Conservation (phyloP, 2,113 vertebrate genomes). For the Phasianus colchicus region DNA sequence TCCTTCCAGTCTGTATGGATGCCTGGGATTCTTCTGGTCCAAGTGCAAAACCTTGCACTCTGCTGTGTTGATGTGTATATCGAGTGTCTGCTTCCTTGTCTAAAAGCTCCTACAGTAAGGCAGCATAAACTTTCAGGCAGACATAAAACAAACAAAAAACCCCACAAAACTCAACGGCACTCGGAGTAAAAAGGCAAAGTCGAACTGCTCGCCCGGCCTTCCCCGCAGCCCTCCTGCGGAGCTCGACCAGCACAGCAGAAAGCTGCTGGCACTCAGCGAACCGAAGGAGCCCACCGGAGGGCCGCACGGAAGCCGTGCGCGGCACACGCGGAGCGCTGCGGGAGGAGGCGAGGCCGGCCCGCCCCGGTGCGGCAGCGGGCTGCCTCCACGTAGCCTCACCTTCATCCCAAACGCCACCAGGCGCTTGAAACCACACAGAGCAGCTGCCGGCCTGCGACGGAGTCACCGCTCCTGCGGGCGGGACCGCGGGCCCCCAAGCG, state of each 20-base stretch:
- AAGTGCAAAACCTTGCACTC: too few relatives aligned
- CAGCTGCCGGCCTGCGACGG: too few relatives aligned
- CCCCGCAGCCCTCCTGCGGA: neutral
- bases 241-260: neutral
- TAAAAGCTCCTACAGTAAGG: neutral
- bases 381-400: neutral
- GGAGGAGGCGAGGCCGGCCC: neutral
- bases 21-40: too few relatives aligned
- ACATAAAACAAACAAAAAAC: neutral
- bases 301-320: neutral
- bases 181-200: neutral
- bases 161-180: neutral
- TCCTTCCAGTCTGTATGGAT: too few relatives aligned
- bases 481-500: neutral
- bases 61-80: too few relatives aligned
- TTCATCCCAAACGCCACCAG: neutral
- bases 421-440: too few relatives aligned
- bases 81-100: neutral
- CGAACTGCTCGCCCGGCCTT: neutral
- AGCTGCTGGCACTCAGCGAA: neutral
- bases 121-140: fast-evolving
- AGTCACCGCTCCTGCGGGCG: neutral
- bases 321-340: neutral
- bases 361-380: neutral
- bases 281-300: neutral